Evolutionary conservation across 23 tunicate genomes (phyloP), one percentile per base, ranked within the genome.

Genomic region (Halocynthia aurantium): DNA sequence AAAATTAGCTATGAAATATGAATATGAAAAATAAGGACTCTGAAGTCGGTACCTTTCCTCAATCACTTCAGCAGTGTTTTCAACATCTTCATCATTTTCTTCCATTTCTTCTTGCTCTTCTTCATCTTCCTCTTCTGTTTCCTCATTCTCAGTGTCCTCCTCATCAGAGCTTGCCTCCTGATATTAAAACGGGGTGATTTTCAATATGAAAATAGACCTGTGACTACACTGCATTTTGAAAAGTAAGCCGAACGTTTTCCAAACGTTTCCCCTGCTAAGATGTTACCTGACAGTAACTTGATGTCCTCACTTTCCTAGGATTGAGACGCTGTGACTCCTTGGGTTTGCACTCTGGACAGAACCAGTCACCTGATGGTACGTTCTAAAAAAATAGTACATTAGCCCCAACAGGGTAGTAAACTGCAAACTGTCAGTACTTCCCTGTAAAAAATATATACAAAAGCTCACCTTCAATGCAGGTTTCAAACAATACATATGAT

Each of bases 401-500:
- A 51, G 12, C 11, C 17, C 51, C 53, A 9, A 52, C 31, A 51
- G 18, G 31, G 52, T 20, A 51, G 10, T 50, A 40, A 11, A 51
- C 76, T 71, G 76, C 55, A 53, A n/a, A 71, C 31, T 15, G 22
- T 17, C 49, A 10, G 10, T 54, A 52, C 49, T 19, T 15, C 12
- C 19, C 4, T n/a, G 20, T 0, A 22, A 67, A 21, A 67, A 22
- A 67, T 0, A 67, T 49, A 63, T n/a, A 8, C 1, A 52, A 58
- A 53, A 10, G 19, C 84, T 57, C 0, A 92, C 98, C 88, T 92
- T 92, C 9, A 92, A 70, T 7, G 85, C 82, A 8, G 99, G 99
- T 53, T 85, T 78, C 18, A 85, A 77, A 72, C 99, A 96, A 80
- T 89, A 96, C 92, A 91, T 96, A 66, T 96, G 99, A 53, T 85